These are phyloP conservation scores for Protonemura montana DNA, from an alignment of 2,888 invertebrate genomes.

Conservation along the genomic window DNA sequence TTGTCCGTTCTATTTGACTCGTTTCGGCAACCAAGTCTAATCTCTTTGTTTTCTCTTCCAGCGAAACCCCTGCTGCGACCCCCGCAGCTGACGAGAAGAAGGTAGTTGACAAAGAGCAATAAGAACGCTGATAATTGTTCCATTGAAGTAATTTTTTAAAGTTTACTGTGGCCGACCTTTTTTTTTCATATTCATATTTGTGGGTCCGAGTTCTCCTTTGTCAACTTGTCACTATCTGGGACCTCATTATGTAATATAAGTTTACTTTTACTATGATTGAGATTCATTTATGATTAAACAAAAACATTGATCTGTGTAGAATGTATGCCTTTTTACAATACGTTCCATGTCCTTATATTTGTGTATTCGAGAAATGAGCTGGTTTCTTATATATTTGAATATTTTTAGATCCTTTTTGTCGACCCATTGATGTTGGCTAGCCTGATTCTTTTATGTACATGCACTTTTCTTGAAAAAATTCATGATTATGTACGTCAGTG, in stretches of 20 bases:
- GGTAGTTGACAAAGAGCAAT: conserved; percentile 15
- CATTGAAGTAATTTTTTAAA: not conserved
- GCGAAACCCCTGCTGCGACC: not conserved
- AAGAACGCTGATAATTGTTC: not conserved
- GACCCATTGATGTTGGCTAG: conserved; percentile 10
- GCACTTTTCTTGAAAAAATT: not conserved
- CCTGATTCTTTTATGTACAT: not conserved
- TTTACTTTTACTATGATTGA: not conserved
- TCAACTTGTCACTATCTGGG: not conserved
- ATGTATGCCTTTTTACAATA: not conserved
- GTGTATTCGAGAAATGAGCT: not conserved
- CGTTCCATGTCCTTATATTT: not conserved
- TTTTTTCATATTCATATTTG: not conserved
- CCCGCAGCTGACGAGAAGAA: not conserved
- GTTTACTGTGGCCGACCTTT: not conserved
- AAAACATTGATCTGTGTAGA: not conserved
- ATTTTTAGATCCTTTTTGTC: conserved; percentile 13
- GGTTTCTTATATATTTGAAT: conserved; percentile 23
- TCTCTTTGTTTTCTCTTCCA: not conserved
- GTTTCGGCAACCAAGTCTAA: not conserved
- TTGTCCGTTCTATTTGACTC: not conserved
- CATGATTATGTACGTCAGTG: not conserved
- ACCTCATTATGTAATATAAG: not conserved
- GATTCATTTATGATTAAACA: not conserved
- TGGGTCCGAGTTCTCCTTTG: not conserved